Percentiles rank a stretch among this genome's conserved stretches.
Evolutionary conservation across 1,140 invertebrate species (phyloP).

Genomic region (Bombus pyrosoma): DNA sequence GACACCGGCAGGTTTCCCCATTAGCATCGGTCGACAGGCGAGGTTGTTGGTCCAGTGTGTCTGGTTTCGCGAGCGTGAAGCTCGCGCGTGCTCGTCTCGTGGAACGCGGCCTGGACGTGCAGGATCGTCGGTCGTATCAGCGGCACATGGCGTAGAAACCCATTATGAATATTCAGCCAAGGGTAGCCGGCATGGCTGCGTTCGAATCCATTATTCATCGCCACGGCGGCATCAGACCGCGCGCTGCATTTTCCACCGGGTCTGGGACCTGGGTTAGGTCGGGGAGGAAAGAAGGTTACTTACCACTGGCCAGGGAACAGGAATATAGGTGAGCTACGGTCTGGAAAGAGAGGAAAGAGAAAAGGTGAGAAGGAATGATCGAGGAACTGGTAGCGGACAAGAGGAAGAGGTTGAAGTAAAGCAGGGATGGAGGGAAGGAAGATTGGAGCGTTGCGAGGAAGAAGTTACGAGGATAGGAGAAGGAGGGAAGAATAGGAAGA

Average conservation of each 20-base stretch:
- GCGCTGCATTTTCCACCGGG: constrained; percentile 67
- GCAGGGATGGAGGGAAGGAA: neutral
- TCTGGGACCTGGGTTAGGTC: constrained; percentile 1
- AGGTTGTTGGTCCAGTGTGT: constrained; percentile 18
- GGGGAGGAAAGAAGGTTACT: neutral
- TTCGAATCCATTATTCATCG: constrained; percentile 80
- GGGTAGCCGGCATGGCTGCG: constrained; percentile 75
- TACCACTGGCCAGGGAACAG: neutral
- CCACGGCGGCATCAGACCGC: constrained; percentile 69
- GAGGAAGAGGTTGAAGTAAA: neutral
- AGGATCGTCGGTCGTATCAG: constrained; percentile 30
- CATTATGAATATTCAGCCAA: constrained; percentile 80
- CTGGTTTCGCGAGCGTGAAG: constrained; percentile 2
- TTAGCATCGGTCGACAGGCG: constrained; percentile 29
- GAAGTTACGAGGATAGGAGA: neutral
- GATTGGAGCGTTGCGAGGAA: neutral
- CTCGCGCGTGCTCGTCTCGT: constrained; percentile 7
- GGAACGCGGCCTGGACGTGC: constrained; percentile 15
- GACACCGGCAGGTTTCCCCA: constrained; percentile 26
- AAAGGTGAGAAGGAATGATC: neutral
- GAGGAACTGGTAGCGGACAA: neutral
- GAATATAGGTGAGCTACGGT: constrained; percentile 5
- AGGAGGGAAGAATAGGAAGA: neutral
- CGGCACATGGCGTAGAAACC: constrained; percentile 51
- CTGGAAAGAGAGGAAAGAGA: neutral